Evolutionary conservation across 2,113 vertebrate genomes (phyloP).

Genomic region (Pagrus major): DNA sequence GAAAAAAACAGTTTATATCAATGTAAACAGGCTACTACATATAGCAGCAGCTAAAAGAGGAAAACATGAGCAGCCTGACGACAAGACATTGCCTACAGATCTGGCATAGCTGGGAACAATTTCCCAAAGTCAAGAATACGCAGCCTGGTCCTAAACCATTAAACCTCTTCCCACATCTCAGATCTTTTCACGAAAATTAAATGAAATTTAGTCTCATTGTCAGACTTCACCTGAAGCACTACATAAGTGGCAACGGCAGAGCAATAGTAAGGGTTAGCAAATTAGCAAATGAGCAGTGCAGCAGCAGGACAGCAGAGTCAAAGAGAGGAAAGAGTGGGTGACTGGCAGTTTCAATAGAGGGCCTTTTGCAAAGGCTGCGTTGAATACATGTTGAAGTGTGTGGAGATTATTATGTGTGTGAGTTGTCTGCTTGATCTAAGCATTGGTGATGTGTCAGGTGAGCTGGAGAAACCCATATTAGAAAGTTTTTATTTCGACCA

Average conservation of each 20-base stretch:
- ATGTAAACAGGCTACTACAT: not conserved
- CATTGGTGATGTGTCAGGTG: conserved; percentile 16
- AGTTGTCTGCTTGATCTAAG: not conserved
- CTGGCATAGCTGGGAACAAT: not conserved
- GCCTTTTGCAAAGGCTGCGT: not conserved
- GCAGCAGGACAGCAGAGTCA: conserved; percentile 11
- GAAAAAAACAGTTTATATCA: not conserved
- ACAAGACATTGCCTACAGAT: not conserved
- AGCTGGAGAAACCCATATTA: conserved; percentile 13
- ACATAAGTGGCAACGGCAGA: not conserved
- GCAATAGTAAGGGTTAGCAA: not conserved
- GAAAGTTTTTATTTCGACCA: conserved; percentile 27
- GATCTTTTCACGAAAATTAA: not conserved
- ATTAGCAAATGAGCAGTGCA: conserved; percentile 16
- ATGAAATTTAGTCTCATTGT: not conserved
- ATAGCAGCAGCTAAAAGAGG: not conserved
- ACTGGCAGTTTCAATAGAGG: not conserved
- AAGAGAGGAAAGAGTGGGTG: not conserved
- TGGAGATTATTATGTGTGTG: not conserved
- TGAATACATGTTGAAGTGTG: not conserved
- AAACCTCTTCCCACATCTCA: not conserved
- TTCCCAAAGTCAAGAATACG: no score
- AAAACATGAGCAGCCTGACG: not conserved
- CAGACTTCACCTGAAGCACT: not conserved
- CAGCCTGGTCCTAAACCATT: not conserved